Evolutionary conservation across 2,888 invertebrate genomes (phyloP).

Genomic region (Dysmachus trigonus): DNA sequence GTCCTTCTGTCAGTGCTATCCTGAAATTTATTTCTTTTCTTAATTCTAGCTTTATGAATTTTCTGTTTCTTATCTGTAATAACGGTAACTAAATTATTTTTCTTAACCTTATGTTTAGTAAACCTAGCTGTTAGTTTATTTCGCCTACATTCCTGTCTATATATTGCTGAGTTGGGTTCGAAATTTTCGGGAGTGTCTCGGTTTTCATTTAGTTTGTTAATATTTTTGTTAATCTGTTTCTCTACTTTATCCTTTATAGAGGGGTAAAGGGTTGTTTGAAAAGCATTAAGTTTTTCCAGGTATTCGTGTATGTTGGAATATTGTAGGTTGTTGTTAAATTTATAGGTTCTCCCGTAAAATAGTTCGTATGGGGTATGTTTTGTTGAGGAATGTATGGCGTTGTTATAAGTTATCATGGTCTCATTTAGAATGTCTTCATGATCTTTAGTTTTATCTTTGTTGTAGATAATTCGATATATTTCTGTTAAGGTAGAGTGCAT

Average conservation of each 20-base stretch:
- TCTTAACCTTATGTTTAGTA: not conserved
- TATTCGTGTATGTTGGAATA: too few relatives aligned
- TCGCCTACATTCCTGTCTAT: not conserved
- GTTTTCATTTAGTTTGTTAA: not conserved
- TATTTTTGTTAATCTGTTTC: not conserved
- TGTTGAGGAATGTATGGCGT: too few relatives aligned
- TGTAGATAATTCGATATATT: not conserved
- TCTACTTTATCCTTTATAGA: too few relatives aligned
- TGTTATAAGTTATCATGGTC: not conserved
- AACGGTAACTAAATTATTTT: not conserved
- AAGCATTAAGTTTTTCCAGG: too few relatives aligned
- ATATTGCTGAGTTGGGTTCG: not conserved
- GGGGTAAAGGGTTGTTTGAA: too few relatives aligned
- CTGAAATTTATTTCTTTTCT: too few relatives aligned
- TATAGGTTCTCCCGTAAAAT: too few relatives aligned
- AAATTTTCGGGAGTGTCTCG: too few relatives aligned
- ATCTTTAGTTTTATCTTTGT: not conserved
- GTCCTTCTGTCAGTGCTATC: too few relatives aligned
- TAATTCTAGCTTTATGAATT: too few relatives aligned
- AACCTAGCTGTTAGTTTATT: not conserved
- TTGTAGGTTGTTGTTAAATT: too few relatives aligned
- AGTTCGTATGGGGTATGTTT: too few relatives aligned
- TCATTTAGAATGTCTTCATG: not conserved
- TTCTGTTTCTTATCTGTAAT: not conserved
- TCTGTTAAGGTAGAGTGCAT: not conserved